Base-by-base conservation (phyloP, 2,888 invertebrate species). In the Hemaris fuciformis region DNA sequence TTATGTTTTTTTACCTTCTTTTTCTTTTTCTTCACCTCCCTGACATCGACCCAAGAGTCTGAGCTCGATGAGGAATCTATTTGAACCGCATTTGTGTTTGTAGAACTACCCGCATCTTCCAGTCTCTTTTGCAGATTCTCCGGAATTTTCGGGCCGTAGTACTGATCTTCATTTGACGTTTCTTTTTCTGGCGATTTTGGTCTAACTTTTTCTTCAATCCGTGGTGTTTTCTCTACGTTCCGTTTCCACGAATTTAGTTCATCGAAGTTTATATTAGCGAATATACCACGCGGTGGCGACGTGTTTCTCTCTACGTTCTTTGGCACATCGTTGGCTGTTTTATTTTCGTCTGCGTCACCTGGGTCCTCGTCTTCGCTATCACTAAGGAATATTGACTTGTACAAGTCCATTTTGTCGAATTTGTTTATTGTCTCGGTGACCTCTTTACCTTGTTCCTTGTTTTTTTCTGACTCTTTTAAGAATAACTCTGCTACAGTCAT, bases 311-410 rank as follows among this genome's bases (percentile, higher is more conserved):
- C 89, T 0, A 92, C 67, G 78, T 95, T 95, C 23, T 89, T 84
- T 0, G 94, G 93, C 0, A 81, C 84, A 18, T 85, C 84, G n/a
- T 80, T 67, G 59, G 84, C 81, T 15, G 68, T 75, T 0, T 43
- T 38, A 38, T 41, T 38, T 18, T 45, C 41, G 45, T 62, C 38
- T 25, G 61, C 57, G 5, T 53, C 62, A 8, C 65, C 68, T 23
- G 61, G 66, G n/a, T 60, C 65, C 5, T 65, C 69, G 13, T 94
- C 93, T 72, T 96, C 96, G 76, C 96, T 96, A 64, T 97, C 96
- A 74, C 96, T 96, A 25, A 96, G 93, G 80, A 99, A 99, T 74
- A 99, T 97, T 0, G 97, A 96, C 84, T 97, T 97, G 78, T 98
- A 99, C 3, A 99, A 89, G 85, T 98, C 98, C 82, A 93, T 91